phyloP scores from a whole-genome alignment of 2,797 vertebrate genomes.

The Carcharodon carcharias region DNA sequence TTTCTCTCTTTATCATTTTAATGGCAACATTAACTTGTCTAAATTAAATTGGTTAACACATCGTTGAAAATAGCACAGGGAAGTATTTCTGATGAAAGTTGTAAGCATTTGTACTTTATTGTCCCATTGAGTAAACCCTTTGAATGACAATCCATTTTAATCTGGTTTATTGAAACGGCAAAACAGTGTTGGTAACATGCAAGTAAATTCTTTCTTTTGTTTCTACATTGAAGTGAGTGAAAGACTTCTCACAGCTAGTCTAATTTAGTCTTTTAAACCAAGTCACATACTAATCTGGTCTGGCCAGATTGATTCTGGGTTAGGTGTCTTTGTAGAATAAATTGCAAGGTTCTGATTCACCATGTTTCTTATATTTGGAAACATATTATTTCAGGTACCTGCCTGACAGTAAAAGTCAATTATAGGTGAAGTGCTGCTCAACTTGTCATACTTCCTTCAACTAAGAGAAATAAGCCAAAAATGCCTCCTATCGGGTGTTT shows the following conservation, averaged over 20 bases:
- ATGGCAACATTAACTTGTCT: neutral
- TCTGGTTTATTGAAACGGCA: neutral
- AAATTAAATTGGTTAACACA: neutral
- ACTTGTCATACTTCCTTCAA: neutral
- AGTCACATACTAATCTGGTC: neutral
- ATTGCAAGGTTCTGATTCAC: neutral
- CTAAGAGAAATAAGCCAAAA: neutral
- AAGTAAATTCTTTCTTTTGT: neutral
- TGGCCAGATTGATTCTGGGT: neutral
- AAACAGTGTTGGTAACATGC: neutral
- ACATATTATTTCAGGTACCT: conserved; percentile 39
- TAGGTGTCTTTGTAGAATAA: neutral
- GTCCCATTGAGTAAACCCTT: neutral
- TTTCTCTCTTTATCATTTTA: neutral
- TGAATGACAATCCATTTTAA: neutral
- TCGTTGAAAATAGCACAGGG: neutral
- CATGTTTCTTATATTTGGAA: neutral
- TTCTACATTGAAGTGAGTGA: neutral
- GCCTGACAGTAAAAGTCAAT: conserved; percentile 46
- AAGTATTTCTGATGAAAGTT: neutral
- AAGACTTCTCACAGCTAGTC: neutral
- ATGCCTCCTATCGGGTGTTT: neutral
- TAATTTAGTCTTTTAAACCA: neutral
- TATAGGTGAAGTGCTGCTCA: conserved; percentile 45
- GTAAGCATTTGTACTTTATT: neutral